These are phyloP conservation scores for Papilio helenus DNA, from an alignment of 1,140 invertebrate species.

Conservation along the genomic window DNA sequence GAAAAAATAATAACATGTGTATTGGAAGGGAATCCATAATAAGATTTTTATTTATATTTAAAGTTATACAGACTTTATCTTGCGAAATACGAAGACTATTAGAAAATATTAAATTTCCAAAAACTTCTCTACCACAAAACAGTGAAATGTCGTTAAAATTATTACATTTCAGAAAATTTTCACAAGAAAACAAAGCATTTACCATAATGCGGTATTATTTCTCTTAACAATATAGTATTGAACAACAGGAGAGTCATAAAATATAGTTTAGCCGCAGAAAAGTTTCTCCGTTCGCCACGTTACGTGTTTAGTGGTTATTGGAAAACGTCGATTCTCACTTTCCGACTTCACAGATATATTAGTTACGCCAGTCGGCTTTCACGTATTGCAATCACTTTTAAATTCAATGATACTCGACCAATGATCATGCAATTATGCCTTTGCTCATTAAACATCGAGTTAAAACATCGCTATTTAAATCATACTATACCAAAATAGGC, in stretches of 20 bases:
- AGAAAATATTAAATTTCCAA: not conserved
- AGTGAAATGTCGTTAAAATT: not conserved
- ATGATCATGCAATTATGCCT: conserved; percentile 1
- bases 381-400: conserved; percentile 30
- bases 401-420: conserved; percentile 8
- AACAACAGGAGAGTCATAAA: conserved; percentile 24
- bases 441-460: not conserved
- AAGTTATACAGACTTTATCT: not conserved
- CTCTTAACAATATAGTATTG: not conserved
- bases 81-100: not conserved
- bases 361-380: conserved; percentile 36
- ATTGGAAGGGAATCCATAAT: not conserved
- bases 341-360: conserved; percentile 33
- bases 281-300: conserved; percentile 33
- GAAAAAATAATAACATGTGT: not conserved
- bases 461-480: not conserved
- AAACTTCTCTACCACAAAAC: not conserved
- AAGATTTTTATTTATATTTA: not conserved
- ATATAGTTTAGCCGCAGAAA: conserved; percentile 24
- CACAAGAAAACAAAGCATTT: not conserved
- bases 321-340: conserved; percentile 40
- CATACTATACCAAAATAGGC: not conserved
- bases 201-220: conserved; percentile 10
- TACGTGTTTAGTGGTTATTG: conserved; percentile 36
- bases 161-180: not conserved